These are phyloP conservation scores for Lasaia peninsularis DNA, from an alignment of 1,140 invertebrate genomes.

Conservation along the genomic window DNA sequence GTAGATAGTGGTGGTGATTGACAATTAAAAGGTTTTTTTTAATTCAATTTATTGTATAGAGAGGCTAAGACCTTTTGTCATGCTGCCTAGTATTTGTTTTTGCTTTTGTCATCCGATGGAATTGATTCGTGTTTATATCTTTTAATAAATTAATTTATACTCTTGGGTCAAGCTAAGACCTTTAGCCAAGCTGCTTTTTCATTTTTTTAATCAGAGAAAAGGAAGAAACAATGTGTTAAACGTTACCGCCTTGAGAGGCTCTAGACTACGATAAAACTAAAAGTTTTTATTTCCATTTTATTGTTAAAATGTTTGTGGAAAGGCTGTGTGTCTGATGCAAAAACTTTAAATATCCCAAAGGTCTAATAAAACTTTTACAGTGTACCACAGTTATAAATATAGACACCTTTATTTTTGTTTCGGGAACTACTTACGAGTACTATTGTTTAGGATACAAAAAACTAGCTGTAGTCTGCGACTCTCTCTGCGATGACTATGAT, in stretches of 20 bases:
- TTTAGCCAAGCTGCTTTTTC: too few relatives aligned
- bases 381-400: conserved; percentile 1
- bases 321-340: background rate
- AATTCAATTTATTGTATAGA: too few relatives aligned
- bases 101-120: too few relatives aligned
- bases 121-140: too few relatives aligned
- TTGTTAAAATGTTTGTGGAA: conserved; percentile 4
- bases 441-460: background rate
- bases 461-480: background rate
- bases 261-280: background rate
- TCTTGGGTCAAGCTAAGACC: too few relatives aligned
- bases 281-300: background rate
- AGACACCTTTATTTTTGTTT: conserved; percentile 9
- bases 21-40: background rate
- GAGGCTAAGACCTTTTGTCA: too few relatives aligned
- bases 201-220: too few relatives aligned
- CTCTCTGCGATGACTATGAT: too few relatives aligned
- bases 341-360: conserved; percentile 9
- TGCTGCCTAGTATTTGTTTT: too few relatives aligned
- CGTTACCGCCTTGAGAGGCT: background rate
- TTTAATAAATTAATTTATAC: too few relatives aligned
- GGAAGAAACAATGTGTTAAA: too few relatives aligned
- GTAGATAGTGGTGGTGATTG: background rate
- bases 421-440: background rate
- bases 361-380: background rate